These are phyloP conservation scores for Telmatochromis brachygnathus DNA, from an alignment of 2,113 vertebrate genomes.

Conservation along the genomic window DNA sequence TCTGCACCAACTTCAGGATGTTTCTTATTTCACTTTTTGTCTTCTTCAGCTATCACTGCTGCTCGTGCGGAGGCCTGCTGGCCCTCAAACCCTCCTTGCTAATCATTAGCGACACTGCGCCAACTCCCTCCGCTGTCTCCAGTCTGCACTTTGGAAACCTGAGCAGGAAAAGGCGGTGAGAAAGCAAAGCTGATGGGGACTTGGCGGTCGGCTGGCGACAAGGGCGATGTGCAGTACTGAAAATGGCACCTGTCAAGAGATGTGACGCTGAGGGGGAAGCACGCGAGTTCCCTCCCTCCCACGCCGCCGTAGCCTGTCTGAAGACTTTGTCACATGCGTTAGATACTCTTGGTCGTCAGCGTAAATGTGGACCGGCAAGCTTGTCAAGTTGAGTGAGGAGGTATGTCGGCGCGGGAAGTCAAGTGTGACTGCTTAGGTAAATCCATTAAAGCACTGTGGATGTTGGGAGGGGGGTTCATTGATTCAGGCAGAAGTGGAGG, in stretches of 20 bases:
- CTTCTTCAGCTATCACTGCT: neutral
- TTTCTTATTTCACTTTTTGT: neutral
- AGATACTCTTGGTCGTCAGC: conserved; percentile 43
- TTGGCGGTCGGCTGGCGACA: conserved; percentile 30
- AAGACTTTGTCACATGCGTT: conserved; percentile 66
- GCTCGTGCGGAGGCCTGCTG: neutral
- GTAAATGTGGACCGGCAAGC: conserved; percentile 61
- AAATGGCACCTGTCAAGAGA: conserved; percentile 75
- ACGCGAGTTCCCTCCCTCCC: neutral
- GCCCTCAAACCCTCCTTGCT: neutral
- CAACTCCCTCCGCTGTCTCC: conserved; percentile 1
- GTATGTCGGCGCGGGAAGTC: conserved; percentile 45
- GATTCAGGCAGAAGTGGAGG: neutral
- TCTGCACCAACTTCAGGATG: neutral
- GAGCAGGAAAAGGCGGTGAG: conserved; percentile 38
- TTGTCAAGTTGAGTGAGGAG: conserved; percentile 71
- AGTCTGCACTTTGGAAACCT: conserved; percentile 19
- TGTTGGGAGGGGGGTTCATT: neutral
- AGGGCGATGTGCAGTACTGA: conserved; percentile 23
- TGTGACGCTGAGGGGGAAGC: conserved; percentile 42
- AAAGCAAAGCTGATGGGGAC: conserved; percentile 39
- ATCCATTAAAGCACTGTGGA: conserved; percentile 41
- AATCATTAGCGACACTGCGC: conserved; percentile 30
- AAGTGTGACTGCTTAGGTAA: conserved; percentile 62
- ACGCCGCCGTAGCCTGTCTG: conserved; percentile 22